A percentile compares a stretch with the other conserved stretches of the same genome.
phyloP scores from a whole-genome alignment of 2,888 invertebrate species.

The Sisyra terminalis region DNA sequence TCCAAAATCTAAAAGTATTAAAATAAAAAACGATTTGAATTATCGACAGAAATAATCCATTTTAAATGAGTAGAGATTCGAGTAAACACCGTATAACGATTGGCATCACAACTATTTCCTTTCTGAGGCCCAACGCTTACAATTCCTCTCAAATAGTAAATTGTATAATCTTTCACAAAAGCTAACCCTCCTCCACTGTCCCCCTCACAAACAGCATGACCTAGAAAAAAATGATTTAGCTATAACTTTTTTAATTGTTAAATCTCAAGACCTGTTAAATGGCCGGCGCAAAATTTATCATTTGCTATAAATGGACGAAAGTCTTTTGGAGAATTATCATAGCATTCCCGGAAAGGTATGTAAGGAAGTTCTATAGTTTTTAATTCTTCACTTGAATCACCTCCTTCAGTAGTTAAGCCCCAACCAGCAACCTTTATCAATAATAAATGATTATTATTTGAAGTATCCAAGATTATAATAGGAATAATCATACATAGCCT shows the following conservation, averaged over 20 bases:
- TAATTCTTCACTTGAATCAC: slow-evolving; percentile 11
- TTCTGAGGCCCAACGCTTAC: slow-evolving; percentile 5
- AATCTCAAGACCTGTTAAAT: slow-evolving; percentile 10
- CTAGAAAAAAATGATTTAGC: not conserved
- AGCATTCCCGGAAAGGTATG: slow-evolving; percentile 14
- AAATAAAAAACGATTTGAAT: no score
- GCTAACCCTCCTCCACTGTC: slow-evolving; percentile 6
- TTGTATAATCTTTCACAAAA: not conserved
- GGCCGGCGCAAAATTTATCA: slow-evolving; percentile 23
- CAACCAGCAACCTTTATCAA: slow-evolving; percentile 14
- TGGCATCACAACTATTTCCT: slow-evolving; percentile 1
- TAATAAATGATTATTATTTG: slow-evolving; percentile 7
- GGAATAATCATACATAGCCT: not conserved
- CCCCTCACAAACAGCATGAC: slow-evolving; percentile 4
- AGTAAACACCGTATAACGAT: slow-evolving; percentile 4
- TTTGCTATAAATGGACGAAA: slow-evolving; percentile 14
- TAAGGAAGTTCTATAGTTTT: slow-evolving; percentile 12
- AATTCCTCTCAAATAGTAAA: slow-evolving; percentile 4
- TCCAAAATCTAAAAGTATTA: no score
- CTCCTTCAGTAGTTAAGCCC: slow-evolving; percentile 12
- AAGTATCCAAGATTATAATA: not conserved
- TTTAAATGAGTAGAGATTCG: not conserved
- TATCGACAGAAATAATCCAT: not conserved
- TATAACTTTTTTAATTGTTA: slow-evolving; percentile 6
- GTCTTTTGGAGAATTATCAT: slow-evolving; percentile 8